Evolutionary conservation across 2,888 invertebrate genomes (phyloP).

Genomic region (Clepsis dumicolana): DNA sequence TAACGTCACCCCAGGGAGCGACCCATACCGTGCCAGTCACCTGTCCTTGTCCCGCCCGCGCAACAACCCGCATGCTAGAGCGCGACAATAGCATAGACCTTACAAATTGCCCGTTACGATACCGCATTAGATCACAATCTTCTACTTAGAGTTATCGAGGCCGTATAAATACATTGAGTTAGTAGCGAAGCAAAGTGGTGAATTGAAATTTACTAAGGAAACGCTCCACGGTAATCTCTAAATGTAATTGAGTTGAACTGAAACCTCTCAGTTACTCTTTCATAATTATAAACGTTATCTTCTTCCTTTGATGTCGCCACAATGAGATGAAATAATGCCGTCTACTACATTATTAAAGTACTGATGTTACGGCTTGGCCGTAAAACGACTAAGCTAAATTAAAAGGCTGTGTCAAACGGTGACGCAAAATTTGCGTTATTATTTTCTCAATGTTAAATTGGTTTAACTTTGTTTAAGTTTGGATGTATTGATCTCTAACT

Average conservation of each 20-base stretch:
- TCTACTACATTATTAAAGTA: background rate
- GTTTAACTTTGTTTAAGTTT: constrained; percentile 29
- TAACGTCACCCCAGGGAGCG: constrained; percentile 76
- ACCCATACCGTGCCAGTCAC: constrained; percentile 57
- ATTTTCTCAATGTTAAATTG: constrained; percentile 8
- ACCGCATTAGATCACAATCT: constrained; percentile 73
- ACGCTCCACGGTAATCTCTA: constrained; percentile 26
- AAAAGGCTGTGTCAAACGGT: constrained; percentile 16
- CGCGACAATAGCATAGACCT: constrained; percentile 63
- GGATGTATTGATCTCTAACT: constrained; percentile 38
- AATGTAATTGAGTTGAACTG: constrained; percentile 26
- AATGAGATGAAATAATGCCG: constrained; percentile 7
- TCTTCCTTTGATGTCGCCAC: constrained; percentile 18
- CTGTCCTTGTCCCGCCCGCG: constrained; percentile 67
- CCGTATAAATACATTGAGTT: constrained; percentile 39
- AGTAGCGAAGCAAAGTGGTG: constrained; percentile 35
- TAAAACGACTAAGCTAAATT: constrained; percentile 12
- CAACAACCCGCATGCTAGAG: constrained; percentile 64
- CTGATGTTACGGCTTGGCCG: background rate
- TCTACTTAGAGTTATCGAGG: constrained; percentile 58
- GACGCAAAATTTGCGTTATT: constrained; percentile 8
- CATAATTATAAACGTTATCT: background rate
- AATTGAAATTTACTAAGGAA: constrained; percentile 39
- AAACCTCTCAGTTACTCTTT: constrained; percentile 19
- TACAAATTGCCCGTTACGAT: constrained; percentile 74